Conservation (phyloP, 2,113 vertebrate genomes). For the Phylloscopus trochilus region DNA sequence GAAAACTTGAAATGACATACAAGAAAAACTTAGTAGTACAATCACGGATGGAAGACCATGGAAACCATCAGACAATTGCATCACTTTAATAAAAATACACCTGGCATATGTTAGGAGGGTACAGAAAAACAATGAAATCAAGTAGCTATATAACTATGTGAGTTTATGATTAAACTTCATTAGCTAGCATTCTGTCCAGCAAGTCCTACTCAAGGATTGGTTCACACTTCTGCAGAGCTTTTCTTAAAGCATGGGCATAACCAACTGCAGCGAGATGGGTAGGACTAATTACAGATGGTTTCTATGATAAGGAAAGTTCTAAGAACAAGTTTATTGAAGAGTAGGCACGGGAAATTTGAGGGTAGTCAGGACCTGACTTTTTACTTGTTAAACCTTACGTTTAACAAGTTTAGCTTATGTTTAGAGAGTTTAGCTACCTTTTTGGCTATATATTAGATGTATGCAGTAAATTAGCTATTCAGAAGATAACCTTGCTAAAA, state of each 20-base stretch:
- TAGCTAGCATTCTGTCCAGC: neutral
- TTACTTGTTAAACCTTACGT: too few relatives aligned
- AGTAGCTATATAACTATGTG: neutral
- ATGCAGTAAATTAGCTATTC: neutral
- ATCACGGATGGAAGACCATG: neutral
- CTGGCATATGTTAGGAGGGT: neutral
- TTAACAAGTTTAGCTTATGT: neutral
- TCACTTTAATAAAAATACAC: neutral
- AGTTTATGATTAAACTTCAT: neutral
- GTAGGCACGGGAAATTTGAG: neutral
- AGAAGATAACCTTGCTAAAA: neutral
- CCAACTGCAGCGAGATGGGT: neutral
- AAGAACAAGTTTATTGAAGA: neutral
- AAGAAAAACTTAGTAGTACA: neutral
- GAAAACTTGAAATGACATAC: neutral
- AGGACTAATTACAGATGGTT: neutral
- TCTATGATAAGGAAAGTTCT: neutral
- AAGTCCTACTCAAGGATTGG: neutral
- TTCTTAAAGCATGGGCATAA: neutral
- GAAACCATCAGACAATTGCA: neutral
- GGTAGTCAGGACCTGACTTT: neutral
- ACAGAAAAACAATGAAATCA: neutral
- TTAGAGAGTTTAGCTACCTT: neutral
- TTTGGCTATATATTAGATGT: neutral
- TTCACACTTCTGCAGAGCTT: neutral